Conservation (phyloP, 2,797 vertebrate species). For the Fistularia commersonii region DNA sequence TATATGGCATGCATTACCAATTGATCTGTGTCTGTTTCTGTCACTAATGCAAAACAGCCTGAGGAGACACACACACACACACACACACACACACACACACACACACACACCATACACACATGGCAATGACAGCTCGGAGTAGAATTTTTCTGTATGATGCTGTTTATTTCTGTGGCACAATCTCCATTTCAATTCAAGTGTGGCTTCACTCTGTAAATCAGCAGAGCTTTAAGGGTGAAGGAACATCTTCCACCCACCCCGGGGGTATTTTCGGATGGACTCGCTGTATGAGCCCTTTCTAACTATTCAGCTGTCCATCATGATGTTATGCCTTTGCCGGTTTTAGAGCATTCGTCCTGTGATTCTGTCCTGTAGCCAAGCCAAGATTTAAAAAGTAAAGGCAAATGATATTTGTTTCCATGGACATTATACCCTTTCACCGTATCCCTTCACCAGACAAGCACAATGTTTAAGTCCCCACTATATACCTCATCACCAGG, state of each 20-base stretch:
- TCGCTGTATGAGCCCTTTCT: too few species aligned
- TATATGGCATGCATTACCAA: conserved; percentile 3
- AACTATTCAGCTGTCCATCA: too few species aligned
- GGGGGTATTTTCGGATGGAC: too few species aligned
- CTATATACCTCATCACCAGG: too few species aligned
- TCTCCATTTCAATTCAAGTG: background rate
- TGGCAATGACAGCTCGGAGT: conserved; percentile 5
- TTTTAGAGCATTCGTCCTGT: too few species aligned
- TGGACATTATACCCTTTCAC: too few species aligned
- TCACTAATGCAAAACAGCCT: background rate
- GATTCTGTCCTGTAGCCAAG: too few species aligned
- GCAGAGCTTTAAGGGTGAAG: background rate
- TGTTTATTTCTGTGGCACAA: background rate
- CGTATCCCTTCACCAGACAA: too few species aligned
- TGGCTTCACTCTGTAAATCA: conserved; percentile 1
- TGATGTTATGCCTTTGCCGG: too few species aligned
- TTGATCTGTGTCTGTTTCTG: conserved; percentile 1
- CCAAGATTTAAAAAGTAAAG: too few species aligned
- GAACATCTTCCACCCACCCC: background rate
- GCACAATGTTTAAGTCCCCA: too few species aligned
- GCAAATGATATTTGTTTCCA: too few species aligned
- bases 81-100: conserved; percentile 3
- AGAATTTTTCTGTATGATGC: conserved; percentile 9
- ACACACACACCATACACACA: conserved; percentile 7
- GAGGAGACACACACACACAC: conserved; percentile 7